These are phyloP conservation scores for Probosciger aterrimus DNA, from an alignment of 2,113 vertebrate genomes.

Conservation along the genomic window DNA sequence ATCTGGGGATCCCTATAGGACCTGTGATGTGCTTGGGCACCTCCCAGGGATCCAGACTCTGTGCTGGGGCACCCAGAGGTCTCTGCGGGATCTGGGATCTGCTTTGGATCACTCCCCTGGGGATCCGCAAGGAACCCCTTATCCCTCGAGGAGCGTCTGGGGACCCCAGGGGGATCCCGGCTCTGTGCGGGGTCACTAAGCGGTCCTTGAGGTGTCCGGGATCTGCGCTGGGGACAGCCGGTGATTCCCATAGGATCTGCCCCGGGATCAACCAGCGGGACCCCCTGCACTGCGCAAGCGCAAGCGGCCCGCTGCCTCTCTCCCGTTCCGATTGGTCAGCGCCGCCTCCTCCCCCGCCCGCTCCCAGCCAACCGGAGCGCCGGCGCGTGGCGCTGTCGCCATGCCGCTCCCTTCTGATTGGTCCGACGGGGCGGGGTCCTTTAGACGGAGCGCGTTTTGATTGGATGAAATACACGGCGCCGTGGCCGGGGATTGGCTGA, in stretches of 20 bases:
- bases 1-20: neutral
- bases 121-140: neutral
- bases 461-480: accelerated
- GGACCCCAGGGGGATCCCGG: accelerated
- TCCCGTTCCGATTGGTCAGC: neutral
- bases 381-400: accelerated
- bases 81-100: neutral
- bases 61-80: neutral
- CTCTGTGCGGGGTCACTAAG: neutral
- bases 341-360: no score
- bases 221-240: accelerated
- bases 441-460: accelerated
- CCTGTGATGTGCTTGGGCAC: neutral
- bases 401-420: accelerated
- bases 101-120: neutral
- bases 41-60: neutral
- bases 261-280: no score
- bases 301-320: accelerated
- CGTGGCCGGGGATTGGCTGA: neutral
- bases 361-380: neutral
- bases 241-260: no score
- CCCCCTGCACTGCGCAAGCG: neutral
- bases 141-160: neutral
- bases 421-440: accelerated
- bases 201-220: accelerated